Evolutionary conservation across 2,888 invertebrate species (phyloP).

Genomic region (Gastracanthus pulcherrimus): DNA sequence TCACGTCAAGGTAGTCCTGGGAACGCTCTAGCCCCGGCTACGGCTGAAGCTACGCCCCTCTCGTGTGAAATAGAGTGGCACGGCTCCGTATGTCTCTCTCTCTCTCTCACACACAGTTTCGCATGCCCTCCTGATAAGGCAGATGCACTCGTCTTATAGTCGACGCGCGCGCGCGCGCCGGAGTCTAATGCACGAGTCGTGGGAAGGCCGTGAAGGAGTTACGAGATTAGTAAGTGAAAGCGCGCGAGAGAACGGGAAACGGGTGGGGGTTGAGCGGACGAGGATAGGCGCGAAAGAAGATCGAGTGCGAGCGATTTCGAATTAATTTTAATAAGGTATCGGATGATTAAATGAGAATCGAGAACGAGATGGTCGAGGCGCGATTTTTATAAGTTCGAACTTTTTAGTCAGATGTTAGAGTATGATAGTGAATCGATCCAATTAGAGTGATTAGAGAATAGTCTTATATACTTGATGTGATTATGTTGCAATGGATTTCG

Average conservation of each 20-base stretch:
- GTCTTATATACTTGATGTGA: background rate
- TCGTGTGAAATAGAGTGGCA: no score
- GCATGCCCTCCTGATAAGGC: no score
- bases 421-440: no score
- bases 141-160: background rate
- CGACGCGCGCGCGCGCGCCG: background rate
- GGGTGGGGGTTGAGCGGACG: background rate
- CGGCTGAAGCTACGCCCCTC: no score
- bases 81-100: background rate
- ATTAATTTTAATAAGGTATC: conserved; percentile 19
- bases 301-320: background rate
- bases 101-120: background rate
- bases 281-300: background rate
- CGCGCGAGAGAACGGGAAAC: background rate
- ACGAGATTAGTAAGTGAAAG: conserved; percentile 28
- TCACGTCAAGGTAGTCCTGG: conserved; percentile 38
- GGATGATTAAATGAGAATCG: background rate
- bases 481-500: background rate
- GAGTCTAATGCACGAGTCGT: background rate
- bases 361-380: background rate
- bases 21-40: no score
- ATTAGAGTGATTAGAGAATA: no score
- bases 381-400: no score
- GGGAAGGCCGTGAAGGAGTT: background rate
- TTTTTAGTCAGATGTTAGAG: no score